Percentiles rank a stretch among this genome's conserved stretches.
Conservation (phyloP, 2,797 vertebrate species). For the Siniperca scherzeri region DNA sequence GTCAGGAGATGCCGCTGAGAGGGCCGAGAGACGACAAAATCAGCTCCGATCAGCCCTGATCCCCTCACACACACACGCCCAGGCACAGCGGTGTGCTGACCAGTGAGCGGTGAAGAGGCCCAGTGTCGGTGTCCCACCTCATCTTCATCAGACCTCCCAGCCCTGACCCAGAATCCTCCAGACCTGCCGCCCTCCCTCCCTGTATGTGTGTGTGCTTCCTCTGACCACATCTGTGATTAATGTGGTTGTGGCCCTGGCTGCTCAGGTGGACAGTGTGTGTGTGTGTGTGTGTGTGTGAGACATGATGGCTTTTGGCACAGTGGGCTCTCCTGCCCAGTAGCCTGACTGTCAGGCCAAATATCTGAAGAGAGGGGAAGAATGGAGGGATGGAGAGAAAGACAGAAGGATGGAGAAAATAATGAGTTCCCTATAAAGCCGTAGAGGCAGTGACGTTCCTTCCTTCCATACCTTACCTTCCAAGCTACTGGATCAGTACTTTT, state of each 20-base stretch:
- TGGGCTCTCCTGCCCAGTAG: conserved; percentile 65
- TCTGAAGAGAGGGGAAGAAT: conserved; percentile 42
- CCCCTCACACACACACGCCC: conserved; percentile 31
- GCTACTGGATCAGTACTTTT: background rate
- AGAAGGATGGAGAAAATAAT: conserved; percentile 12
- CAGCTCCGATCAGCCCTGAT: conserved; percentile 75
- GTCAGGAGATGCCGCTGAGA: conserved; percentile 68
- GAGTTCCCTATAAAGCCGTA: background rate
- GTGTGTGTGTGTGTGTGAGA: conserved; percentile 50
- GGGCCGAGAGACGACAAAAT: conserved; percentile 60
- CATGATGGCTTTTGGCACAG: conserved; percentile 74
- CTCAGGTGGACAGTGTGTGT: conserved; percentile 71
- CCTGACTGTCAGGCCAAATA: conserved; percentile 70
- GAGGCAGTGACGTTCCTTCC: no score
- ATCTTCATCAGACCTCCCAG: conserved; percentile 74
- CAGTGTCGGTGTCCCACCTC: conserved; percentile 68
- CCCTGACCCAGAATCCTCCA: conserved; percentile 76
- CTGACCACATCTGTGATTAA: conserved; percentile 63
- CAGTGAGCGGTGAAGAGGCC: conserved; percentile 74
- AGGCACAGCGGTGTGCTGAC: conserved; percentile 60
- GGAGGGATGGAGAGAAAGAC: conserved; percentile 24
- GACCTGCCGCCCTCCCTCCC: conserved; percentile 62
- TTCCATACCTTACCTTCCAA: background rate
- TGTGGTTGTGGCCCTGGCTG: conserved; percentile 37
- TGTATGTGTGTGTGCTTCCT: conserved; percentile 32